Base-by-base conservation (phyloP, 2,797 vertebrate species). In the Rhinella marina region DNA sequence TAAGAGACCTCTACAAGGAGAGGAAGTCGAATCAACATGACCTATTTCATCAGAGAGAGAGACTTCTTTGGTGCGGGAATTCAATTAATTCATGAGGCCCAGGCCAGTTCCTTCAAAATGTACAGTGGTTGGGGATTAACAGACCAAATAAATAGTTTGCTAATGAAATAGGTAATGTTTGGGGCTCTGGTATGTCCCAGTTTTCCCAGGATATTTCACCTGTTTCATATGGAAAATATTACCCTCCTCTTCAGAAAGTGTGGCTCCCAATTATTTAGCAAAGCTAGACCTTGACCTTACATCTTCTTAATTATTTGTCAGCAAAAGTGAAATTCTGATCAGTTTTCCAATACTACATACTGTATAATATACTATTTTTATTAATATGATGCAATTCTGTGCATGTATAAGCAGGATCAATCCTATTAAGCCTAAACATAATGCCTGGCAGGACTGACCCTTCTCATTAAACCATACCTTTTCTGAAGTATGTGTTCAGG, bases 11-110 rank as follows among this genome's bases (percentile, higher is more conserved):
- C 79, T 81, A 48, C 32, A 81, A 81, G 79, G 79, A 62, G 79
- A 59, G 48, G 80, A 32, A 50, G 41, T 48, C 32, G 16, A 8
- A 64, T 66, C 61, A 66, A 57, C 61, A 50, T 52, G 29, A 81
- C 59, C 80, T 81, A 50, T 81, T 81, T 50, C n/a, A 81, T 66
- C 80, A 66, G 41, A 8, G 29, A 66, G 59, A 66, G 59, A 64
- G 41, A 81, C 50, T 64, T 50, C 32, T 66, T 29, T 66, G 41
- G 32, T 21, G 14, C 50, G 61, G 23, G 41, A 81, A 48, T 81
- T 81, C 80, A 81, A 81, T 64, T 64, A 64, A 64, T 64, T 64
- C 41, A 81, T 66, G 23, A 64, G 50, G 41, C 41, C 8, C 23
- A 4, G 23, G 14, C 14, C 52, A 8, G 48, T 50, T 81, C 59